Conservation (phyloP, 1,140 invertebrate genomes). For the Scaptomyza pallida region DNA sequence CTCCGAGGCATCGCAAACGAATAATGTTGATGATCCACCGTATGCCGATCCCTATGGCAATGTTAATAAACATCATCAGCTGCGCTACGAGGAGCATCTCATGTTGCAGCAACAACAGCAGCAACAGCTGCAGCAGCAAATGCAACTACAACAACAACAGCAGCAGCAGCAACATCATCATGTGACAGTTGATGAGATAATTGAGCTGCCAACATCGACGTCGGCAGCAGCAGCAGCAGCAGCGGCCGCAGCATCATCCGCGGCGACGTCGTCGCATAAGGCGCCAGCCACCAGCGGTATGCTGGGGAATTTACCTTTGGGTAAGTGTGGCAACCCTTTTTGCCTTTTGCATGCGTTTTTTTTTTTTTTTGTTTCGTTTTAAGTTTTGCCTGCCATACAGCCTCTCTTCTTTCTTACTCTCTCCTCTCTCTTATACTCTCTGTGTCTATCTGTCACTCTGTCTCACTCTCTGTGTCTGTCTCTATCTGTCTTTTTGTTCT, state of each 20-base stretch:
- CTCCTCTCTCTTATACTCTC: conserved; percentile 14
- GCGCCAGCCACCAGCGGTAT: conserved; percentile 66
- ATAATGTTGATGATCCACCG: conserved; percentile 85
- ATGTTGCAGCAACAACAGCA: conserved; percentile 54
- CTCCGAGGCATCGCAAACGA: conserved; percentile 90
- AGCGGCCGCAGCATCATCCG: conserved; percentile 24
- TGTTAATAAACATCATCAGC: conserved; percentile 65
- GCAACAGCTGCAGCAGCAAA: conserved; percentile 49
- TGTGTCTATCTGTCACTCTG: conserved; percentile 30
- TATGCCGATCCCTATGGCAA: conserved; percentile 69
- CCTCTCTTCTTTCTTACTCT: conserved; percentile 6
- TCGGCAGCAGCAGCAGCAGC: conserved; percentile 26
- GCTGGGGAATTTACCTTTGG: conserved; percentile 83
- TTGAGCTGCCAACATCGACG: conserved; percentile 75
- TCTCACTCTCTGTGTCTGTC: conserved; percentile 44
- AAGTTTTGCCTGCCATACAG: conserved; percentile 22
- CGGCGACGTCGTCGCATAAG: conserved; percentile 37
- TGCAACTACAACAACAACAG: no score
- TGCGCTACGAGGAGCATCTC: conserved; percentile 60
- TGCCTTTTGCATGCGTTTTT: conserved; percentile 31
- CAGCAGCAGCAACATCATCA: conserved; percentile 63
- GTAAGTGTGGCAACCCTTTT: conserved; percentile 63
- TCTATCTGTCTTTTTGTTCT: conserved; percentile 29
- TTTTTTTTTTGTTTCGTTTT: not conserved
- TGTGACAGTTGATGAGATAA: conserved; percentile 81